phyloP scores from a whole-genome alignment of 92 coral and sea anemone genomes.

The Zoanthus sociatus region DNA sequence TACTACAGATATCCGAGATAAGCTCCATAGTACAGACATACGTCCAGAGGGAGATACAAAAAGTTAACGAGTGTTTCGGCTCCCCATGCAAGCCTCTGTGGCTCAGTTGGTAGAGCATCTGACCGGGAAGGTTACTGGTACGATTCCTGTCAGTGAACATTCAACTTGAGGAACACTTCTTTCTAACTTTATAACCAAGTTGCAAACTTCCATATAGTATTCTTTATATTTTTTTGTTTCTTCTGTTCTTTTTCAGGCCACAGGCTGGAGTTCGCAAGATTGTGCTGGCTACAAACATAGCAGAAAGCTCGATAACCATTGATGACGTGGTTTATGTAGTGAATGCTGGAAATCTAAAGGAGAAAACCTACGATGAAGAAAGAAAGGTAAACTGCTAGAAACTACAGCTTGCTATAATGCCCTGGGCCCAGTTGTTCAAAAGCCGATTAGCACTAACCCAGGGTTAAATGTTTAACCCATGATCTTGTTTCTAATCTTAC shows the following conservation, averaged over 20 bases:
- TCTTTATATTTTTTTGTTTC: neutral
- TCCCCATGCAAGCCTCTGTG: no score
- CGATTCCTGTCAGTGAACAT: no score
- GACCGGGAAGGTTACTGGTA: no score
- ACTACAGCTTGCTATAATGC: neutral
- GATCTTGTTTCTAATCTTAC: no score
- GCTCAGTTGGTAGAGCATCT: no score
- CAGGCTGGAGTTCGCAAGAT: constrained; percentile 90
- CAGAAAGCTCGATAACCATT: constrained; percentile 95
- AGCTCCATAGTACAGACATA: no score
- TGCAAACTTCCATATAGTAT: neutral
- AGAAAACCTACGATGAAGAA: constrained; percentile 77
- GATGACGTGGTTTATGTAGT: constrained; percentile 90
- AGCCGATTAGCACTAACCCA: no score
- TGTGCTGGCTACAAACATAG: constrained; percentile 90
- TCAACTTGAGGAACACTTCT: neutral
- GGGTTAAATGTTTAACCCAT: no score
- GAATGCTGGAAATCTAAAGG: constrained; percentile 92
- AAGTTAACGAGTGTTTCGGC: no score
- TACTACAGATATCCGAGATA: no score
- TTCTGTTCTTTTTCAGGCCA: constrained; percentile 57
- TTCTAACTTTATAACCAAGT: neutral
- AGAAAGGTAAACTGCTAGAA: constrained; percentile 49
- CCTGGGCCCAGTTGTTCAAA: no score
- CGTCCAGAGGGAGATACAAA: no score